These are phyloP conservation scores for Dolichotis patagonum DNA, from an alignment of 2,113 vertebrate genomes.

Conservation along the genomic window DNA sequence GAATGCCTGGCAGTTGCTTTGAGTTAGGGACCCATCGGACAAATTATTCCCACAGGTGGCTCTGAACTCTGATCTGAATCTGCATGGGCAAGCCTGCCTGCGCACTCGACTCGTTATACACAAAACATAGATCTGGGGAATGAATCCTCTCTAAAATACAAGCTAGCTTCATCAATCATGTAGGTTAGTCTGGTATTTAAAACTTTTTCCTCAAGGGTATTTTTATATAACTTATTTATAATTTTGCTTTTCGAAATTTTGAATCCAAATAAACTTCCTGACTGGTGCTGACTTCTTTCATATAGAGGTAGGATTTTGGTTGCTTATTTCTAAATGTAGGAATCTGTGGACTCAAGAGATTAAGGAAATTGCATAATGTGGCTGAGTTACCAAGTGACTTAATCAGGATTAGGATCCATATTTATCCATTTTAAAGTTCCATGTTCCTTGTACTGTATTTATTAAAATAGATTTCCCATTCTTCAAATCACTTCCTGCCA, in stretches of 20 bases:
- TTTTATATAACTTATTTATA: neutral
- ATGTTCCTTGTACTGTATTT: neutral
- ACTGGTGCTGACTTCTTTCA: neutral
- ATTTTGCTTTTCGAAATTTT: neutral
- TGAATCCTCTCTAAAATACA: neutral
- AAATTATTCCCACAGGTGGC: neutral
- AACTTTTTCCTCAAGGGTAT: neutral
- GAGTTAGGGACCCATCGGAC: neutral
- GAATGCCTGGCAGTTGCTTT: neutral
- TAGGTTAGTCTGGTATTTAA: neutral
- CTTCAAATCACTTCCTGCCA: neutral
- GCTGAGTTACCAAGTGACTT: neutral
- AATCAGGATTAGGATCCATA: neutral
- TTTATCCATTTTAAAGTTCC: constrained; percentile 20
- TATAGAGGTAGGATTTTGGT: neutral
- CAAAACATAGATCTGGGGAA: neutral
- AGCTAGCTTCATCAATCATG: neutral
- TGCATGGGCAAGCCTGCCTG: neutral
- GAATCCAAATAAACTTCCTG: constrained; percentile 17
- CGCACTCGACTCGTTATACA: neutral
- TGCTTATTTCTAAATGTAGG: neutral
- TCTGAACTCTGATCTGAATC: constrained; percentile 12
- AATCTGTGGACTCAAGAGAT: neutral
- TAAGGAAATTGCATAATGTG: neutral
- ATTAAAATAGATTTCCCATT: neutral